Evolutionary conservation across 2,113 vertebrate genomes (phyloP), one percentile per base, ranked within the genome.

Genomic region (Malurus alboscapulatus): DNA sequence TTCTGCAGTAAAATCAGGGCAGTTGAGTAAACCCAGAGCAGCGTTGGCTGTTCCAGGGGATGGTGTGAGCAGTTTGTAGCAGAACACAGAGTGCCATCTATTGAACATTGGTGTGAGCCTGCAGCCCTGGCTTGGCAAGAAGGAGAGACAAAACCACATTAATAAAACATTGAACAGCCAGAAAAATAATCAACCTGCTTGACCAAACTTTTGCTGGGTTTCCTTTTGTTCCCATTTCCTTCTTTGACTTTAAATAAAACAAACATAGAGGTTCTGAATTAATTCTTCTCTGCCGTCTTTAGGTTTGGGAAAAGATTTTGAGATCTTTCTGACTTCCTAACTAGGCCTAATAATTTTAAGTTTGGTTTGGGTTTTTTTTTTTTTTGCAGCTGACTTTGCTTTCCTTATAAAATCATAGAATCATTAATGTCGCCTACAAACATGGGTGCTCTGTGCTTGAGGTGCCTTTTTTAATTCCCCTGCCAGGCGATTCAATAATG

Each of bases 41-140:
- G 34, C 36, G 38, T 21, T 12, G 10, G 48, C 57, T 71, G n/a
- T 50, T 85, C 54, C 51, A 0, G 17, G 73, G 3, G 48, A 8
- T 3, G 36, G 7, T 18, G 14, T 4, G 15, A 71, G 44, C 30
- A 45, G 7, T 47, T 24, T 27, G 77, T 67, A 87, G 79, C 30
- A 81, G 63, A 92, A 12, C 66, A 59, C 17, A 26, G 25, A 93
- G 84, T 91, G 84, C 67, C 93, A 93, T 32, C 91, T 88, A 30
- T 65, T 54, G 95, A 94, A 54, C 38, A 6, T 17, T 20, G 4
- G 1, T 4, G 25, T 24, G 47, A 44, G 51, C n/a, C 69, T 61
- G 40, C 77, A 82, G 57, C 74, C 50, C n/a, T 59, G 38, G 1
- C 53, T 45, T 10, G 58, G n/a, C 30, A 36, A n/a, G 12, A 18